A percentile compares a stretch with the other conserved stretches of the same genome.
Evolutionary conservation across 2,888 invertebrate genomes (phyloP).

Genomic region (Catocala sponsa): DNA sequence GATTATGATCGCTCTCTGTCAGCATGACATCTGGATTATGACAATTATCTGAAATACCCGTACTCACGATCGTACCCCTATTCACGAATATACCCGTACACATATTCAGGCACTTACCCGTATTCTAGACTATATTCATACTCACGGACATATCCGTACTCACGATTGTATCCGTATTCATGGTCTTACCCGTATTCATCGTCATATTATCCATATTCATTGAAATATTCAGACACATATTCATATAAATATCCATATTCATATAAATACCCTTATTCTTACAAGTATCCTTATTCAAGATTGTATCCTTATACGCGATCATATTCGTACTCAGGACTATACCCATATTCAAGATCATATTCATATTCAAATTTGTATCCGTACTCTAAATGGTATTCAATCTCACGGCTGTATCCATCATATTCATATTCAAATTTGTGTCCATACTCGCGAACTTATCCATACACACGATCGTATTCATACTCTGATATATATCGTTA

Average conservation of each 20-base stretch:
- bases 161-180: slow-evolving; percentile 1
- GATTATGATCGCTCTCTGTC: slow-evolving; percentile 41
- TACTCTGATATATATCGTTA: slow-evolving; percentile 10
- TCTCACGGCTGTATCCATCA: not conserved
- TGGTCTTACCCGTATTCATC: slow-evolving; percentile 1
- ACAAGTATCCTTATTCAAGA: slow-evolving; percentile 4
- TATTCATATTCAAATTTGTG: slow-evolving; percentile 2
- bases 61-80: slow-evolving; percentile 16
- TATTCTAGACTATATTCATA: slow-evolving; percentile 1
- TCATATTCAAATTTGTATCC: slow-evolving; percentile 10
- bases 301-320: slow-evolving; percentile 4
- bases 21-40: slow-evolving; percentile 13
- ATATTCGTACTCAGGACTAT: slow-evolving; percentile 14
- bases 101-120: slow-evolving; percentile 2
- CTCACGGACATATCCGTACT: not conserved
- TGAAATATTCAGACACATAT: not conserved
- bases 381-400: not conserved
- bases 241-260: slow-evolving; percentile 3
- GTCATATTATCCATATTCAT: slow-evolving; percentile 4
- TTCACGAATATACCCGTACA: slow-evolving; percentile 11
- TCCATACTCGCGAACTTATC: not conserved
- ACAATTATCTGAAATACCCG: slow-evolving; percentile 5
- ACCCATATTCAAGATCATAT: slow-evolving; percentile 10
- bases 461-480: slow-evolving; percentile 5
- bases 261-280: not conserved